Evolutionary conservation across 2,888 invertebrate species (phyloP).

Genomic region (Ypsolopha sequella): DNA sequence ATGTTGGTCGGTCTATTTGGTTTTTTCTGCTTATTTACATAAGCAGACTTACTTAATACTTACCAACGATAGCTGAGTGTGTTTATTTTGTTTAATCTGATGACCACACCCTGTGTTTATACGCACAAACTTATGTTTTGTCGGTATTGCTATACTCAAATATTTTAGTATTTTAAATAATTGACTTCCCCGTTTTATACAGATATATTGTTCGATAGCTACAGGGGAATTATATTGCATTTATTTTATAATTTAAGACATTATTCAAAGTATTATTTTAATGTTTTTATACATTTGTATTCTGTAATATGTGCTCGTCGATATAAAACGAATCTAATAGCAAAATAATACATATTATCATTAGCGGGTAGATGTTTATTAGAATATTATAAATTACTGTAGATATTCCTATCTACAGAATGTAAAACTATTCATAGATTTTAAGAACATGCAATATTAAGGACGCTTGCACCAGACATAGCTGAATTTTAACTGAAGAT

Average conservation of each 20-base stretch:
- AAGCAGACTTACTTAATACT: no score
- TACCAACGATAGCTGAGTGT: no score
- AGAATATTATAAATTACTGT: slow-evolving; percentile 1
- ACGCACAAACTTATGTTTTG: no score
- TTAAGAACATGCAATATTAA: slow-evolving; percentile 1
- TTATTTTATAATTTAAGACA: slow-evolving; percentile 1
- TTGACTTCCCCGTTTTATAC: neutral
- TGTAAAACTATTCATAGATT: neutral
- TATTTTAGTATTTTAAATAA: neutral
- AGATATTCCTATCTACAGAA: neutral
- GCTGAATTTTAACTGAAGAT: neutral
- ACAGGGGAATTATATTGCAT: neutral
- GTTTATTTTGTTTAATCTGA: no score
- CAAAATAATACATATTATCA: neutral
- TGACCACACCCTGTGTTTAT: no score
- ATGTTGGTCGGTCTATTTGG: no score
- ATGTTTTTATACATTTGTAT: neutral
- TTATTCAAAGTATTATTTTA: neutral
- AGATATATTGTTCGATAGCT: neutral
- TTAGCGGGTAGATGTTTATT: neutral
- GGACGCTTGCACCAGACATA: neutral
- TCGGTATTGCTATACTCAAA: no score
- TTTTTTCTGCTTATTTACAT: no score
- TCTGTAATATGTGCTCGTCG: neutral
- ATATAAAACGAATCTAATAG: neutral